phyloP scores from a whole-genome alignment of 2,113 vertebrate genomes.

The Dryoscopus gambensis region DNA sequence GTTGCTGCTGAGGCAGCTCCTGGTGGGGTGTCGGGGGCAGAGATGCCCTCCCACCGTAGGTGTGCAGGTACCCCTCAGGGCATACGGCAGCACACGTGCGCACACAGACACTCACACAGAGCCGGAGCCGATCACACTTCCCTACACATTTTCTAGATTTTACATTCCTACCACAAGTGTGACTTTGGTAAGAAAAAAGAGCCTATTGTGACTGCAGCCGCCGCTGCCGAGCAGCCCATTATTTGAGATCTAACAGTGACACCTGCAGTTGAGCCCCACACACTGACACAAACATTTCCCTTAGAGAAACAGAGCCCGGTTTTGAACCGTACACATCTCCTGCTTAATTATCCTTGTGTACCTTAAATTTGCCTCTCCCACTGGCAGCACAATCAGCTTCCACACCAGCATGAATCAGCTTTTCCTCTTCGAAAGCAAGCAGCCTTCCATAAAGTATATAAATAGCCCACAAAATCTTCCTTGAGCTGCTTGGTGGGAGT shows the following conservation, averaged over 20 bases:
- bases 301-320: neutral
- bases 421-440: neutral
- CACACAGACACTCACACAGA: neutral
- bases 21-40: no score
- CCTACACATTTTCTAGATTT: neutral
- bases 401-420: slow-evolving; percentile 43
- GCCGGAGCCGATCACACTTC: neutral
- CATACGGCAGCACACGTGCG: neutral
- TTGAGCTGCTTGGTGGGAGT: neutral
- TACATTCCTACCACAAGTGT: neutral
- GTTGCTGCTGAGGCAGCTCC: neutral
- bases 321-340: neutral
- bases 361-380: neutral
- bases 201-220: neutral
- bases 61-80: rapidly evolving
- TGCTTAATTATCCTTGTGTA: neutral
- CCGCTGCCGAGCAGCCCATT: neutral
- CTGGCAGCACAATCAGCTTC: slow-evolving; percentile 4
- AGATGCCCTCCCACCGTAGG: rapidly evolving
- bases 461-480: slow-evolving; percentile 12
- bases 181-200: neutral
- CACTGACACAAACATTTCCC: neutral
- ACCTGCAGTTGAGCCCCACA: slow-evolving; percentile 65
- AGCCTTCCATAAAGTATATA: neutral
- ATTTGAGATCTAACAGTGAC: slow-evolving; percentile 78